phyloP scores from a whole-genome alignment of 2,888 invertebrate genomes.

The Junonia oenone region DNA sequence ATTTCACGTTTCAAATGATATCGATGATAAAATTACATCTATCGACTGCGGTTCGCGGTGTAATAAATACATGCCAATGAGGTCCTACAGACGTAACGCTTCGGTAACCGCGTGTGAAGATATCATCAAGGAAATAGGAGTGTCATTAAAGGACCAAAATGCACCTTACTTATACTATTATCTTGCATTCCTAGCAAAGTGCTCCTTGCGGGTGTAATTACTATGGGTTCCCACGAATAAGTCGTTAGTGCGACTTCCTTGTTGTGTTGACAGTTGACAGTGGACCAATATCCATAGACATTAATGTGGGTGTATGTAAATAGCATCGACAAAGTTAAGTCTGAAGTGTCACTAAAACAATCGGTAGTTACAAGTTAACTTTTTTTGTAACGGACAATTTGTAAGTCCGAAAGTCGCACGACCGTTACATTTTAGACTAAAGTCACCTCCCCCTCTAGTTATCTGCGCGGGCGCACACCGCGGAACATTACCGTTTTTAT shows the following conservation, averaged over 20 bases:
- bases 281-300: conserved; percentile 10
- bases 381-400: conserved; percentile 10
- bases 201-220: conserved; percentile 35
- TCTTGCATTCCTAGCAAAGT: conserved; percentile 23
- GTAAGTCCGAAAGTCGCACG: conserved; percentile 17
- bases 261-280: conserved; percentile 1
- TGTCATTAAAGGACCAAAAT: conserved; percentile 24
- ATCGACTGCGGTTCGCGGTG: conserved; percentile 12
- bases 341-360: conserved; percentile 1
- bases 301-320: conserved; percentile 11
- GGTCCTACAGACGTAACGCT: conserved; percentile 13
- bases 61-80: conserved; percentile 17
- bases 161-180: conserved; percentile 22
- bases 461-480: conserved; percentile 44
- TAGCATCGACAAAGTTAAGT: background rate
- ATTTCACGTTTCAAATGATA: conserved; percentile 26
- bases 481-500: conserved; percentile 77
- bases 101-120: conserved; percentile 7
- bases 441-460: conserved; percentile 6
- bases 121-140: conserved; percentile 12
- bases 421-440: conserved; percentile 24
- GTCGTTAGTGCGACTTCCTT: conserved; percentile 54
- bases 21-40: conserved; percentile 33
- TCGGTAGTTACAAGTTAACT: background rate
- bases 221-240: conserved; percentile 51